Percentiles rank a stretch among this genome's conserved stretches.
These are phyloP conservation scores for Monoplex corrugatus DNA, from an alignment of 2,888 invertebrate genomes.

Conservation along the genomic window DNA sequence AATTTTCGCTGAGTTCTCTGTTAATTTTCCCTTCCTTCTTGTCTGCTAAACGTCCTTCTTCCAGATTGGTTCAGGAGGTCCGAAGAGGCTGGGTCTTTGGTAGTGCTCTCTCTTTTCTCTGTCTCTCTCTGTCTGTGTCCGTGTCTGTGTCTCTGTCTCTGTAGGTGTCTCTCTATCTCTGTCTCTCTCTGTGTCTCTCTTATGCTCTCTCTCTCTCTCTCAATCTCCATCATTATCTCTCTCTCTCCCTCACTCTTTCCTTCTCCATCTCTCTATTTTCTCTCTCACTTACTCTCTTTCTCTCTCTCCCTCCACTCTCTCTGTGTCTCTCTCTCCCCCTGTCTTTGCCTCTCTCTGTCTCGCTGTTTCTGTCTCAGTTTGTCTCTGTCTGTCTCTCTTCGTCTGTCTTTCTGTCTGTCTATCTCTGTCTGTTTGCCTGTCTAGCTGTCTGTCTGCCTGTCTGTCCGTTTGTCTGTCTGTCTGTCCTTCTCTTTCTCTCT, in stretches of 20 bases:
- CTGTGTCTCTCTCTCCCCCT: background rate
- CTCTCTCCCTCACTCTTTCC: background rate
- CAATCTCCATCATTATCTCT: background rate
- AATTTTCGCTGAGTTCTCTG: too few species aligned
- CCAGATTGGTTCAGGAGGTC: too few species aligned
- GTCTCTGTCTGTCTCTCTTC: too few species aligned
- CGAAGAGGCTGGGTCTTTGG: too few species aligned
- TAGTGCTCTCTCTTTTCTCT: background rate
- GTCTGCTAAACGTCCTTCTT: too few species aligned
- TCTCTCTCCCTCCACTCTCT: background rate
- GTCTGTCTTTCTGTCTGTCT: too few species aligned
- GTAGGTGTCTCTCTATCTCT: background rate
- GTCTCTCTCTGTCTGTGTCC: background rate
- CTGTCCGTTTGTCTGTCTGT: too few species aligned
- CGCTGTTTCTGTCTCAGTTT: too few species aligned
- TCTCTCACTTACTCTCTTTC: background rate
- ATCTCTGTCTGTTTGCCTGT: too few species aligned
- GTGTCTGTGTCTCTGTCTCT: background rate
- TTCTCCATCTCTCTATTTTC: background rate
- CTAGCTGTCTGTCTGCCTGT: too few species aligned
- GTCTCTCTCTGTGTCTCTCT: background rate
- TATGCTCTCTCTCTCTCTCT: conserved; percentile 3
- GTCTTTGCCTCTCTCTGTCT: background rate
- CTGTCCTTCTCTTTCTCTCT: too few species aligned
- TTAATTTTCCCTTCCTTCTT: too few species aligned